Percentiles rank a stretch among this genome's conserved stretches.
Evolutionary conservation across 2,888 invertebrate genomes (phyloP).

Genomic region (Apamea sordens): DNA sequence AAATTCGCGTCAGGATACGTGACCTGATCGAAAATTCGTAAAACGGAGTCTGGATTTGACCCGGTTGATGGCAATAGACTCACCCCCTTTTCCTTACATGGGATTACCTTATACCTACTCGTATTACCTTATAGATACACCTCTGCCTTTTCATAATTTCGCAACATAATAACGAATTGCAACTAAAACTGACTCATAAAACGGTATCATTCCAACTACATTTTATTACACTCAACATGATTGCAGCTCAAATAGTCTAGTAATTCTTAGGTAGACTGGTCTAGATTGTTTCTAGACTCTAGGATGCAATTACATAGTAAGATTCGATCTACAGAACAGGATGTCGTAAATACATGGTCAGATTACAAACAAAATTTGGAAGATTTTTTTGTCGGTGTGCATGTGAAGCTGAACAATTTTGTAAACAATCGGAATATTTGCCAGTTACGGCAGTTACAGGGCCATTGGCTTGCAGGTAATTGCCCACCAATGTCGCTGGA

Average conservation of each 20-base stretch:
- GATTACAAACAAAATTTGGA: conserved; percentile 29
- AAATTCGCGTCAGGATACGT: no score
- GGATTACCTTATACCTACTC: no score
- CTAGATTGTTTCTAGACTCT: conserved; percentile 53
- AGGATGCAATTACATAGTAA: conserved; percentile 77
- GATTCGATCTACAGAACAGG: conserved; percentile 82
- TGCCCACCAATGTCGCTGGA: conserved; percentile 21
- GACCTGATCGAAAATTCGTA: no score
- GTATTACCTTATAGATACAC: neutral
- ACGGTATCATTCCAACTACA: conserved; percentile 10
- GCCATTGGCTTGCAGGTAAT: conserved; percentile 28
- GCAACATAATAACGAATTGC: neutral
- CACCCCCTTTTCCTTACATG: neutral
- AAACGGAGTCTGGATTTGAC: neutral
- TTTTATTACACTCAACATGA: conserved; percentile 18
- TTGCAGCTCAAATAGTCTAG: conserved; percentile 37
- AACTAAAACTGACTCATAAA: conserved; percentile 4
- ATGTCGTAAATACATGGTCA: conserved; percentile 78
- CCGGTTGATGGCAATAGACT: neutral
- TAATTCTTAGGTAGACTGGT: conserved; percentile 49
- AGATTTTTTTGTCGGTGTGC: conserved; percentile 31
- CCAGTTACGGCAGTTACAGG: neutral
- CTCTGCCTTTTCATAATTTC: conserved; percentile 2
- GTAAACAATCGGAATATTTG: conserved; percentile 33
- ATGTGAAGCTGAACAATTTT: conserved; percentile 27